phyloP scores from a whole-genome alignment of 2,888 invertebrate genomes.

The Muschampia staudingeri region DNA sequence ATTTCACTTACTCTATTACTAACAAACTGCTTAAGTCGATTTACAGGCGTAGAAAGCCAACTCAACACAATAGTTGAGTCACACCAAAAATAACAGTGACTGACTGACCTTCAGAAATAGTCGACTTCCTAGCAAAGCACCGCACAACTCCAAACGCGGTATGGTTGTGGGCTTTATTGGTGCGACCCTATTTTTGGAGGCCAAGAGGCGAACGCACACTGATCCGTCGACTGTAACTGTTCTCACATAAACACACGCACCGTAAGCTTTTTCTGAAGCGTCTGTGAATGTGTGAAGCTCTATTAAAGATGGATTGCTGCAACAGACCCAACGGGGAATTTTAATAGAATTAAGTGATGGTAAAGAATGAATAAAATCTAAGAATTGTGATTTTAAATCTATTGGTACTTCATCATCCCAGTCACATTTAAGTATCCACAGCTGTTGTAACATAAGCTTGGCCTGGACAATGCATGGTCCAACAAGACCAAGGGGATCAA shows the following conservation, averaged over 20 bases:
- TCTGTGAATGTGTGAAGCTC: constrained; percentile 69
- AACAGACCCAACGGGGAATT: constrained; percentile 63
- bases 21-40: constrained; percentile 30
- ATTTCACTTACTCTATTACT: constrained; percentile 42
- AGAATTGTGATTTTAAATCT: constrained; percentile 50
- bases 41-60: constrained; percentile 33
- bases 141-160: constrained; percentile 57
- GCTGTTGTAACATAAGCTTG: constrained; percentile 66
- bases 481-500: constrained; percentile 68
- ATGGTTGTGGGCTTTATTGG: constrained; percentile 64
- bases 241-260: constrained; percentile 65
- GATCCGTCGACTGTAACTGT: constrained; percentile 35
- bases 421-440: constrained; percentile 65
- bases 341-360: constrained; percentile 55
- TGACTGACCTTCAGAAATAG: constrained; percentile 38
- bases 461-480: constrained; percentile 64
- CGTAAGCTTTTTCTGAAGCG: constrained; percentile 68
- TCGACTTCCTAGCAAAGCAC: constrained; percentile 38
- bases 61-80: constrained; percentile 28
- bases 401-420: constrained; percentile 67
- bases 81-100: constrained; percentile 38
- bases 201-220: constrained; percentile 61
- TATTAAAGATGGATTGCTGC: constrained; percentile 20
- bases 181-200: constrained; percentile 63
- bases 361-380: constrained; percentile 26